Conservation (phyloP, 2,113 vertebrate genomes). For the Pangasianodon hypophthalmus region DNA sequence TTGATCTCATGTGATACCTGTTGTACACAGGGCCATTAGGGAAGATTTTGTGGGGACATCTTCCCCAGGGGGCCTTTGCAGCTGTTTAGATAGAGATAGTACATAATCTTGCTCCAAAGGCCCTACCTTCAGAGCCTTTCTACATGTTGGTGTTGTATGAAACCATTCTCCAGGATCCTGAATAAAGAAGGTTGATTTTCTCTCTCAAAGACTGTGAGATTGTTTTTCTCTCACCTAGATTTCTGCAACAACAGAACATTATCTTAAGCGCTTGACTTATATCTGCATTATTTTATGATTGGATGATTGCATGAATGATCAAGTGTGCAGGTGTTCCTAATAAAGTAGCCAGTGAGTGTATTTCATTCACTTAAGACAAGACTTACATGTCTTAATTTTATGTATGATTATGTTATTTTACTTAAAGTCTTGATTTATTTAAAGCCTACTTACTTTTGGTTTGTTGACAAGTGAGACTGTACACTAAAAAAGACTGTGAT, state of each 20-base stretch:
- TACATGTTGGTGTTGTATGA: not conserved
- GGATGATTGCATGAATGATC: not conserved
- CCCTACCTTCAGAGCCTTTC: not conserved
- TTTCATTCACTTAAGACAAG: not conserved
- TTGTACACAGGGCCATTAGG: no score
- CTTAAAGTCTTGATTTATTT: not conserved
- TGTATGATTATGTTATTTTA: not conserved
- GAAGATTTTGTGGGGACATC: no score
- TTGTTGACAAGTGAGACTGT: not conserved
- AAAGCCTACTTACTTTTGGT: not conserved
- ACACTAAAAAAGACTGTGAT: no score
- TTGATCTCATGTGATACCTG: no score
- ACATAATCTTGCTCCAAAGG: no score
- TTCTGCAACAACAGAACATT: no score
- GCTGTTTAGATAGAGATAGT: no score
- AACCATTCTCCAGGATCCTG: not conserved
- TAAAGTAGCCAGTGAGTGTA: no score
- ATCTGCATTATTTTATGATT: not conserved
- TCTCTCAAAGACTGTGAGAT: no score
- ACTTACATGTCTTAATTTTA: not conserved
- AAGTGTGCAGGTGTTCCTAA: not conserved
- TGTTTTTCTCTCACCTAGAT: not conserved
- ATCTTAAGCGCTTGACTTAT: no score
- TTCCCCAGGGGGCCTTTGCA: no score
- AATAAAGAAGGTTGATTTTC: not conserved